Conservation (phyloP, 2,113 vertebrate genomes). For the Neopipo cinnamomea region DNA sequence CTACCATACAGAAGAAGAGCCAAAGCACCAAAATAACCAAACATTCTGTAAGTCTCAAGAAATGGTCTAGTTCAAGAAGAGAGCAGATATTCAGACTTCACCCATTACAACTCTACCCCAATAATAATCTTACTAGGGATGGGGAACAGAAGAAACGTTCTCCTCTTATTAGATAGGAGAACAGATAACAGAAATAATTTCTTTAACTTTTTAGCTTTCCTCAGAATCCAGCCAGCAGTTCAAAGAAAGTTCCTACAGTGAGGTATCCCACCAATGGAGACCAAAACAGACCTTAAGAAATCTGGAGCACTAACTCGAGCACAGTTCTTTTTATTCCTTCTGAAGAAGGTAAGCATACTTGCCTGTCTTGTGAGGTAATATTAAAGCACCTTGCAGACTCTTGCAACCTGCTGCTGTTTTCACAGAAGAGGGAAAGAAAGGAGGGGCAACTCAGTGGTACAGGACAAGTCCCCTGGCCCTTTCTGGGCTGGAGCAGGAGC, state of each 20-base stretch:
- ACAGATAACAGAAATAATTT: not conserved
- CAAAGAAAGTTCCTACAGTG: not conserved
- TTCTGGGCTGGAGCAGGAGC: not conserved
- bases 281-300: not conserved
- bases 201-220: not conserved
- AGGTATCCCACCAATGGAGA: not conserved
- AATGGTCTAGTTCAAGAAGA: not conserved
- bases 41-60: not conserved
- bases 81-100: not conserved
- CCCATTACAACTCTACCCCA: not conserved
- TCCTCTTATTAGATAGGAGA: not conserved
- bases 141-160: not conserved
- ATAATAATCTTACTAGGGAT: not conserved
- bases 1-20: not conserved
- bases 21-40: not conserved
- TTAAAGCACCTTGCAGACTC: not conserved
- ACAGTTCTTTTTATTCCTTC: not conserved
- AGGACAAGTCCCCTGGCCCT: not conserved
- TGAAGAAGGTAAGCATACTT: not conserved
- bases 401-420: not conserved
- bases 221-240: not conserved
- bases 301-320: not conserved
- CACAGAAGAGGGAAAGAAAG: not conserved
- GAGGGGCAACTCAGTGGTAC: not conserved
- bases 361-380: not conserved